phyloP scores from a whole-genome alignment of 2,888 invertebrate species.

The Cryptocephalus moraei region DNA sequence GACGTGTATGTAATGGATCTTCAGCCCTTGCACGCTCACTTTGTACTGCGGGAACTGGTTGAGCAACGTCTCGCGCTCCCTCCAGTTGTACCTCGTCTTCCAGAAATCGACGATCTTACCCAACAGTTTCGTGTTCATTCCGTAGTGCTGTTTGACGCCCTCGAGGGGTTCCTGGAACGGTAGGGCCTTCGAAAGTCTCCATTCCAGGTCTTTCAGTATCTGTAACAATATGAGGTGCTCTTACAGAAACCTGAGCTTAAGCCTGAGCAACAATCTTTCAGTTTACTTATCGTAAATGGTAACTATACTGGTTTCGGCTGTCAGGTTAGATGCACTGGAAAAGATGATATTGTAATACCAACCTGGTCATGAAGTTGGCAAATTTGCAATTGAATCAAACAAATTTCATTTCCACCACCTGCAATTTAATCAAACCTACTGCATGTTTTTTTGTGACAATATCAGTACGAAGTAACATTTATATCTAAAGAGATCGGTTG shows the following conservation, averaged over 20 bases:
- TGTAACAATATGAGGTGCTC: constrained; percentile 45
- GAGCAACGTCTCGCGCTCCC: constrained; percentile 50
- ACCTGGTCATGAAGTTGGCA: too few species aligned
- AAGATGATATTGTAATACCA: too few species aligned
- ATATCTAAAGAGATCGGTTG: too few species aligned
- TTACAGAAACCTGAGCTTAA: background rate
- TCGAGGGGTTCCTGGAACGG: constrained; percentile 46
- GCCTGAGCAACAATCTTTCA: constrained; percentile 22
- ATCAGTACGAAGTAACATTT: too few species aligned
- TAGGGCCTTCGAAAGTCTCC: constrained; percentile 42
- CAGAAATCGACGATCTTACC: constrained; percentile 64
- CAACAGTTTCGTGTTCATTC: constrained; percentile 64
- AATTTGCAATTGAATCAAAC: too few species aligned
- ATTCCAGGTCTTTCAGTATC: constrained; percentile 44
- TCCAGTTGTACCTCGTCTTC: constrained; percentile 62
- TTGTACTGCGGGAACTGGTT: constrained; percentile 60
- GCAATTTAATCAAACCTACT: too few species aligned
- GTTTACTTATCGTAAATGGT: too few species aligned
- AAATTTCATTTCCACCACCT: too few species aligned
- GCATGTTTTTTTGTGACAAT: too few species aligned
- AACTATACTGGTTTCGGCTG: too few species aligned
- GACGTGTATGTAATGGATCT: constrained; percentile 46
- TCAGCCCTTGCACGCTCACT: constrained; percentile 59
- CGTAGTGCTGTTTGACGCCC: constrained; percentile 64
- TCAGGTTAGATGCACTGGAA: too few species aligned